Evolutionary conservation across 2,797 vertebrate genomes (phyloP).

Genomic region (Lagorchestes hirsutus): DNA sequence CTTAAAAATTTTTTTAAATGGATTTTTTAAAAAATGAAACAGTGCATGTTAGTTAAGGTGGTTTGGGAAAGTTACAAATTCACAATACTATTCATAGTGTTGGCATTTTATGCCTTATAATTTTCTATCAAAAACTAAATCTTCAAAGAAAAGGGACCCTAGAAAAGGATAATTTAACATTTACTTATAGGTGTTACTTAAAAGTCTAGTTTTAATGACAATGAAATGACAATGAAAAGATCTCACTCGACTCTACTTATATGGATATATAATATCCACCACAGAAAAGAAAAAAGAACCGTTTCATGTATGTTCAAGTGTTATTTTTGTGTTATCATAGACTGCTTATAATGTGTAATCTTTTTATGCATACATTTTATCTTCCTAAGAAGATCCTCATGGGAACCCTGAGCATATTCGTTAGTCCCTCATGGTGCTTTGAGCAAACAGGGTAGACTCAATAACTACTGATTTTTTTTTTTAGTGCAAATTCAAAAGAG

Average conservation of each 20-base stretch:
- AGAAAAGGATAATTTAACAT: neutral
- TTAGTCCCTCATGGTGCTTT: neutral
- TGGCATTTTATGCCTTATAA: neutral
- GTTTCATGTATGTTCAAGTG: neutral
- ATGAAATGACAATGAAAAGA: neutral
- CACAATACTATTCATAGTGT: neutral
- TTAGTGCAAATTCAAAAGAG: neutral
- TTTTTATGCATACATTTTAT: neutral
- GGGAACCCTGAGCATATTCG: neutral
- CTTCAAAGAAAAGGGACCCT: constrained; percentile 3
- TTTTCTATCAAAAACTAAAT: constrained; percentile 16
- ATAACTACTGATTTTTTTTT: neutral
- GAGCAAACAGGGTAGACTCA: neutral
- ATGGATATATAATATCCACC: constrained; percentile 7
- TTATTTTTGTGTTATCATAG: neutral
- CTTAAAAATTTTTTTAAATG: neutral
- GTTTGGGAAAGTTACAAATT: neutral
- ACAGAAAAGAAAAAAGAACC: neutral
- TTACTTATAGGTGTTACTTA: neutral
- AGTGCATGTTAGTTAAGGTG: neutral
- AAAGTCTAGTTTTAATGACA: constrained; percentile 16
- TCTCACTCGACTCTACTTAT: neutral
- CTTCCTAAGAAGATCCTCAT: neutral
- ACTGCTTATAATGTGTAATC: neutral
- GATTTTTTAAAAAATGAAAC: neutral